Percentiles rank a stretch among this genome's conserved stretches.
Evolutionary conservation across 2,113 vertebrate genomes (phyloP).

Genomic region (Hemiscyllium ocellatum): DNA sequence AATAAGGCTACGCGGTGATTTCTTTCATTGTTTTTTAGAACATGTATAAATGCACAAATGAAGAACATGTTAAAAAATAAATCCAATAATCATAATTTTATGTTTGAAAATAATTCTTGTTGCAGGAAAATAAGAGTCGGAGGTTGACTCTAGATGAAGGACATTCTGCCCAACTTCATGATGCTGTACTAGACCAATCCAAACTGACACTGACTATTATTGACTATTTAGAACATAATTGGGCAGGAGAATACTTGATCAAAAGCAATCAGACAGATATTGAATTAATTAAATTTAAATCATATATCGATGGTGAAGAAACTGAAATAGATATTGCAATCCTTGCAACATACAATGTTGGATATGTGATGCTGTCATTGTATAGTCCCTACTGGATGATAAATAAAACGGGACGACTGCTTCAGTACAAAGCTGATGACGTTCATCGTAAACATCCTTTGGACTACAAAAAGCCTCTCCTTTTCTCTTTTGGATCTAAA

Average conservation of each 20-base stretch:
- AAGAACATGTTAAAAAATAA: not conserved
- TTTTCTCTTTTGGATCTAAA: conserved; percentile 92
- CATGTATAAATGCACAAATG: not conserved
- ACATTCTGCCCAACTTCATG: conserved; percentile 79
- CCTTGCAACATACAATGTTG: conserved; percentile 73
- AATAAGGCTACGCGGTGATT: not conserved
- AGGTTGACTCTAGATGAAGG: conserved; percentile 65
- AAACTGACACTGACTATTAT: conserved; percentile 69
- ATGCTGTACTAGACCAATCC: conserved; percentile 72
- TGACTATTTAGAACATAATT: conserved; percentile 80
- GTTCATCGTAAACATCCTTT: conserved; percentile 90
- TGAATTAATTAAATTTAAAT: conserved; percentile 77
- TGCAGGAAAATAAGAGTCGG: conserved; percentile 60
- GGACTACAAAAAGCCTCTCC: conserved; percentile 81
- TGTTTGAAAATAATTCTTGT: not conserved
- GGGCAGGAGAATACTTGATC: conserved; percentile 72
- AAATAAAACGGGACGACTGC: conserved; percentile 83
- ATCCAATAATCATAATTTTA: not conserved
- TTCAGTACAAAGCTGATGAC: conserved; percentile 95
- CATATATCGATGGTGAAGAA: conserved; percentile 60
- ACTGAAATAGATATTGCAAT: conserved; percentile 82
- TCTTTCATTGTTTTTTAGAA: not conserved
- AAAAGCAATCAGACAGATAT: conserved; percentile 74
- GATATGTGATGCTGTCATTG: conserved; percentile 71
- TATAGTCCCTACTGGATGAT: conserved; percentile 97